Base-by-base conservation (phyloP, 1,140 invertebrate genomes). In the Battus philenor region DNA sequence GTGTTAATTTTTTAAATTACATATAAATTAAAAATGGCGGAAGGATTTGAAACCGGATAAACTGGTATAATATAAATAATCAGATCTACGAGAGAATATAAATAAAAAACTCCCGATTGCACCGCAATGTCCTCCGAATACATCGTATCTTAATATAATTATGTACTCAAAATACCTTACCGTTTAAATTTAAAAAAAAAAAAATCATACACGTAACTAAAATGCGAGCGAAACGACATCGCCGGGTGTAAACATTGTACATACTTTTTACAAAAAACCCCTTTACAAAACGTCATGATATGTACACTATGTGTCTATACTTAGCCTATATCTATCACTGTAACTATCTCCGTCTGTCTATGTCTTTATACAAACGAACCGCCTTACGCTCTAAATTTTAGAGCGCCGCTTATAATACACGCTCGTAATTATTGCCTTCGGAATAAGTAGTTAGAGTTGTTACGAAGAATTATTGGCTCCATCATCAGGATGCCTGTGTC, bases 311-410 rank as follows among this genome's bases (percentile, higher is more conserved):
- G 61, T 32, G 50, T 48, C 52, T 69, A 66, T 39, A 33, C 55
- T 67, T 77, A 72, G 11, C 9, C 48, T 67, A 77, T 68, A 74
- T 59, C 59, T 30, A 76, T 78, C 68, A 76, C 47, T 34, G 20
- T 60, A 54, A 61, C 50, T 56, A 33, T 39, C 44, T 39, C 44
- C 36, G 36, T 53, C 51, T 9, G 2, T 43, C 47, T 49, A 48
- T 68, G 60, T 71, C 72, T 75, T 79, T 82, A 71, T 76, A 82
- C 73, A 79, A 48, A 29, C 34, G 41, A 52, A 31, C 46, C 34
- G n/a, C n/a, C n/a, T n/a, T 47, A 73, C 73, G 61, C 61, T 60
- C 75, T 80, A 80, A 78, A 76, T 82, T 76, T 80, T 78, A 82
- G 74, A 82, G 64, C 74, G 75, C 63, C 20, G 15, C 44, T 52